These are phyloP conservation scores for Aulostomus chinensis DNA, from an alignment of 2,797 vertebrate species.

Conservation along the genomic window DNA sequence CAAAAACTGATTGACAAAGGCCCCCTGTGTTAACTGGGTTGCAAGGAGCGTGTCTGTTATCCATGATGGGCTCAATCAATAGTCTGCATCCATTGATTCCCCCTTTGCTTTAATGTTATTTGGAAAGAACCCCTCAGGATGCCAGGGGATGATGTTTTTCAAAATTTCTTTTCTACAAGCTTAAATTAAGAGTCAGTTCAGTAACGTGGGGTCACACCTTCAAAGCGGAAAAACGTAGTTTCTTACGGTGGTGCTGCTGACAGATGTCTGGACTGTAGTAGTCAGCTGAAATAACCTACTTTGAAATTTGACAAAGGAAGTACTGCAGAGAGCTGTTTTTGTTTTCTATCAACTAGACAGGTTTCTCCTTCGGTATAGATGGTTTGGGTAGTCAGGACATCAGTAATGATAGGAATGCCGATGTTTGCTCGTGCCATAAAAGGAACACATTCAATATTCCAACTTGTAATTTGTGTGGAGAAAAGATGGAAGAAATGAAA, in stretches of 20 bases:
- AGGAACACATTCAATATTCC: constrained; percentile 66
- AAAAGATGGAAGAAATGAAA: constrained; percentile 56
- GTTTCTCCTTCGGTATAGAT: constrained; percentile 36
- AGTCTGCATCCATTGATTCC: constrained; percentile 54
- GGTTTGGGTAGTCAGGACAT: constrained; percentile 43
- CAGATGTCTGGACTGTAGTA: constrained; percentile 11
- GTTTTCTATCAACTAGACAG: constrained; percentile 23
- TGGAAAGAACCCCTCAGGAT: constrained; percentile 31
- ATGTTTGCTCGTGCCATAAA: constrained; percentile 62
- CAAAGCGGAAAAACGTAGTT: constrained; percentile 34
- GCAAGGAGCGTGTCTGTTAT: constrained; percentile 47
- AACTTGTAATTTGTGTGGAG: constrained; percentile 64
- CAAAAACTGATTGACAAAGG: constrained; percentile 49
- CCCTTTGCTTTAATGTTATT: constrained; percentile 54
- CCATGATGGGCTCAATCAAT: constrained; percentile 59
- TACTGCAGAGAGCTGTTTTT: constrained; percentile 14
- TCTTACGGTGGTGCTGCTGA: constrained; percentile 7
- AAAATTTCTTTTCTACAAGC: constrained; percentile 15
- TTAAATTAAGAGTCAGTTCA: constrained; percentile 53
- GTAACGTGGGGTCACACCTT: constrained; percentile 41
- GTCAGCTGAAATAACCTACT: constrained; percentile 27
- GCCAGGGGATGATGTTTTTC: constrained; percentile 11
- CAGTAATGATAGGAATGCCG: constrained; percentile 40
- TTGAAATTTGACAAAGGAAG: constrained; percentile 31
- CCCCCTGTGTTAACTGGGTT: constrained; percentile 58